Evolutionary conservation across 2,797 vertebrate genomes (phyloP).

Genomic region (Scolopax rusticola): DNA sequence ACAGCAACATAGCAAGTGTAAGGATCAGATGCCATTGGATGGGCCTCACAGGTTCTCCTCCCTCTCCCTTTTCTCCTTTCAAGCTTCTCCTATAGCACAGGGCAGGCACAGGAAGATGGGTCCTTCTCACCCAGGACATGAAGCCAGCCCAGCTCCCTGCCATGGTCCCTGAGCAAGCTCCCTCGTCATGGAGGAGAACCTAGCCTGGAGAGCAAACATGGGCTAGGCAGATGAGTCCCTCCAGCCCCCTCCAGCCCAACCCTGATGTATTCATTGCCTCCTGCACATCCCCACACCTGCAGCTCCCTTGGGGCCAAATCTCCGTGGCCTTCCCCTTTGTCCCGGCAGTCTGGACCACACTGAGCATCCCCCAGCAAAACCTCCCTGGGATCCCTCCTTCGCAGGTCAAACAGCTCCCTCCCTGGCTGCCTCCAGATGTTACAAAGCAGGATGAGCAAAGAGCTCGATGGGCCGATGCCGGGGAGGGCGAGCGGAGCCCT

Average conservation of each 20-base stretch:
- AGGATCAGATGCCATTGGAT: fast-evolving
- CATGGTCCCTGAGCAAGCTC: background rate
- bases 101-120: background rate
- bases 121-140: background rate
- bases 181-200: background rate
- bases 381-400: fast-evolving
- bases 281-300: background rate
- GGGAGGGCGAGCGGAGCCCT: background rate
- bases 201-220: background rate
- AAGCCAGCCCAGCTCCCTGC: background rate
- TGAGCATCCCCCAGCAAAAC: background rate
- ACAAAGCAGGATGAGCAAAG: background rate
- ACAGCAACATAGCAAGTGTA: background rate
- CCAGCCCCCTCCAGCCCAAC: background rate
- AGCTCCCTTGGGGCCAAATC: background rate
- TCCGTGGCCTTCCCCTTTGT: too few relatives aligned
- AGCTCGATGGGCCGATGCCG: fast-evolving
- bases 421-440: fast-evolving
- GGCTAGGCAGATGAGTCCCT: background rate
- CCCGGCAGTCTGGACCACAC: background rate
- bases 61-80: background rate
- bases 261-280: background rate
- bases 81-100: background rate
- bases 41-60: background rate
- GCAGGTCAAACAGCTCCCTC: fast-evolving